phyloP scores from a whole-genome alignment of 2,113 vertebrate genomes.

The Malurus alboscapulatus region DNA sequence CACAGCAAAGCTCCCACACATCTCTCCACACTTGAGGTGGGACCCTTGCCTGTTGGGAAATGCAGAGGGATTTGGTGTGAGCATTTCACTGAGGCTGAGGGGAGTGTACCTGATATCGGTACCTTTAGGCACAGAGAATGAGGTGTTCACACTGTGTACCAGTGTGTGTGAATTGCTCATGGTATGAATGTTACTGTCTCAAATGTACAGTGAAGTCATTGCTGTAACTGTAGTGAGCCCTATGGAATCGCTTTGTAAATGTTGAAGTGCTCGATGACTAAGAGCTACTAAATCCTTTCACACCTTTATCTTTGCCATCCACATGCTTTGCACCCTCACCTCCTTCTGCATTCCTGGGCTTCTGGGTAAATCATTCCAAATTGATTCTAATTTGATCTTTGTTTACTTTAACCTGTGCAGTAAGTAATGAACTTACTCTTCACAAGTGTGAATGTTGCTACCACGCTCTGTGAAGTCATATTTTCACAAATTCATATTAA shows the following conservation, averaged over 20 bases:
- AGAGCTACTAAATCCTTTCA: background rate
- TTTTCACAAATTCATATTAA: background rate
- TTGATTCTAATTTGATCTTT: background rate
- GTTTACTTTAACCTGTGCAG: background rate
- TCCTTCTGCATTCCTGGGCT: background rate
- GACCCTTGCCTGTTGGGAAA: background rate
- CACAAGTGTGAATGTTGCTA: background rate
- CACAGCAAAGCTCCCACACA: background rate
- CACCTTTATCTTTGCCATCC: background rate
- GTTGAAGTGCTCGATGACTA: background rate
- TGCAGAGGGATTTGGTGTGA: background rate
- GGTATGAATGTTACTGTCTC: background rate
- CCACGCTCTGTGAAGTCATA: background rate
- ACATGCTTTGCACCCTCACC: background rate
- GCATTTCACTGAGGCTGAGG: background rate
- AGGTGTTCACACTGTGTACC: background rate
- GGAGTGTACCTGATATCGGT: no score
- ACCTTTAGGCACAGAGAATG: background rate
- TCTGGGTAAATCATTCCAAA: background rate
- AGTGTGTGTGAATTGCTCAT: background rate
- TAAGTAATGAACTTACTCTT: background rate
- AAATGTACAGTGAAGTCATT: background rate
- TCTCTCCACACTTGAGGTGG: background rate
- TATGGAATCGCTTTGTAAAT: background rate
- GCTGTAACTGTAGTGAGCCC: accelerated